A percentile compares a stretch with the other conserved stretches of the same genome.
Evolutionary conservation across 1,140 invertebrate species (phyloP).

Genomic region (Nilaparvata lugens): DNA sequence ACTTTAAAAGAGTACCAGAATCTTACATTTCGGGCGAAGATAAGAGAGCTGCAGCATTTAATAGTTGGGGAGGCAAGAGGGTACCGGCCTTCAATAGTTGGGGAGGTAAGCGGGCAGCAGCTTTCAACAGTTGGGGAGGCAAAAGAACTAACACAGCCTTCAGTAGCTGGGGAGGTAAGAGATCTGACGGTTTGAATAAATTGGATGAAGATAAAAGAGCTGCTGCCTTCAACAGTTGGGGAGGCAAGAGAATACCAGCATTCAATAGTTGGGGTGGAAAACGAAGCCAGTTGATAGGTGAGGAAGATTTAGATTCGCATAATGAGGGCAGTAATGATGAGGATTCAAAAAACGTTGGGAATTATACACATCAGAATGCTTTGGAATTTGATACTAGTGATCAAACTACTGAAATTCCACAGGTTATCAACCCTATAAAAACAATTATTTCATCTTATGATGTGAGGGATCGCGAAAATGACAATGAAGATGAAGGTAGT

Average conservation of each 20-base stretch:
- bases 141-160: slow-evolving; percentile 18
- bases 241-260: slow-evolving; percentile 11
- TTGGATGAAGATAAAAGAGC: not conserved
- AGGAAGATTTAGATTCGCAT: not conserved
- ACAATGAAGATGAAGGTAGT: slow-evolving; percentile 13
- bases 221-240: slow-evolving; percentile 3
- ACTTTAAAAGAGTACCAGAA: slow-evolving; percentile 12
- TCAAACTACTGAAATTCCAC: slow-evolving; percentile 7
- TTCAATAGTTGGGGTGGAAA: slow-evolving; percentile 22
- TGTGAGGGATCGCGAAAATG: not conserved
- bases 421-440: not conserved
- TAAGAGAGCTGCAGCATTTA: slow-evolving; percentile 16
- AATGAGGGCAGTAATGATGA: no score
- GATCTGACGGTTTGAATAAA: not conserved
- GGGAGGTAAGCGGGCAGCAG: slow-evolving; percentile 28
- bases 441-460: no score
- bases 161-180: slow-evolving; percentile 23
- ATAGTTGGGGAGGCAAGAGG: slow-evolving; percentile 24
- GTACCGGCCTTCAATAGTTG: slow-evolving; percentile 27
- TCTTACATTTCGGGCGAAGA: no score
- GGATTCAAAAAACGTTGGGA: not conserved
- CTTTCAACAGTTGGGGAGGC: slow-evolving; percentile 16
- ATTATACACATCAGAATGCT: not conserved
- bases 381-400: slow-evolving; percentile 5
- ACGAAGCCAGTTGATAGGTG: slow-evolving; percentile 1